Conservation (phyloP, 2,797 vertebrate genomes). For the Tiaroga cobitis region DNA sequence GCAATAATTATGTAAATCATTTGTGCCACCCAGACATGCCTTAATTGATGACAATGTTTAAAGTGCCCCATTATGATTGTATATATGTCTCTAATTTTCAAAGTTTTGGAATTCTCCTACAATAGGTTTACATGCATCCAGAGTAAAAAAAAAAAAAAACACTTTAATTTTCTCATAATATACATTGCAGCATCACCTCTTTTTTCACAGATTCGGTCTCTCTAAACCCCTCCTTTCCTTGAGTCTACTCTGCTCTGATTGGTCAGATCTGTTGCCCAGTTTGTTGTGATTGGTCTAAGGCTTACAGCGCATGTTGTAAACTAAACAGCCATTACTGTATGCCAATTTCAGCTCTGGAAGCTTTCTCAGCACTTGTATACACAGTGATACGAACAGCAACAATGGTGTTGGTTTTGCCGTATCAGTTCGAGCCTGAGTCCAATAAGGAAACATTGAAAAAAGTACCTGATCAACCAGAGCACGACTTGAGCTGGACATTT, state of each 20-base stretch:
- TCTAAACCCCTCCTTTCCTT: background rate
- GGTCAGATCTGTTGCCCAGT: background rate
- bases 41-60: slow-evolving; percentile 34
- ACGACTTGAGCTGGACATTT: background rate
- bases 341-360: background rate
- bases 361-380: background rate
- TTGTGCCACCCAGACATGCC: background rate
- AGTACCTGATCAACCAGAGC: background rate
- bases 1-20: background rate
- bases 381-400: background rate
- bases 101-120: background rate
- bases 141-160: background rate
- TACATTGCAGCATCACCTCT: background rate
- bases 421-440: background rate
- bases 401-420: background rate
- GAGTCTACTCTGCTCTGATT: background rate
- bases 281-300: background rate
- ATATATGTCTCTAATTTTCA: background rate
- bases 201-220: background rate
- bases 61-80: background rate
- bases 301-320: background rate
- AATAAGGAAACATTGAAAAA: background rate
- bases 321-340: background rate
- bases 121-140: background rate
- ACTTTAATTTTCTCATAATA: background rate